Percentiles rank a stretch among this genome's conserved stretches.
These are phyloP conservation scores for Sturmia bella DNA, from an alignment of 2,888 invertebrate species.

Conservation along the genomic window DNA sequence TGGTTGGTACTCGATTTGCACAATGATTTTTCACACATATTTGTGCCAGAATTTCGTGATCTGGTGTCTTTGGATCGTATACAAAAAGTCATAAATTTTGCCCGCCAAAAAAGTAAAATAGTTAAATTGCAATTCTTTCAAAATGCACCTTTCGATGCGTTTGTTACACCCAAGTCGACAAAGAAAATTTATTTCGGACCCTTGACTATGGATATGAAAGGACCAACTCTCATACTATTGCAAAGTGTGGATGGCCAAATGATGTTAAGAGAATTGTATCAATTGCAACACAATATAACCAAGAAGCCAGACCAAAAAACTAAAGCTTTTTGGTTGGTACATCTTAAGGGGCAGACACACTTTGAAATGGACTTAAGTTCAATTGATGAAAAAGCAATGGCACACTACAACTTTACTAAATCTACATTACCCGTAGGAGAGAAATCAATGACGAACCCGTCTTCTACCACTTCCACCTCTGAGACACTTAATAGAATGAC, in stretches of 20 bases:
- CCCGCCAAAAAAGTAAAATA: slow-evolving; percentile 75
- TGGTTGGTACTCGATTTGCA: slow-evolving; percentile 80
- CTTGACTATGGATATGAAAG: slow-evolving; percentile 73
- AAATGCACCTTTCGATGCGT: slow-evolving; percentile 78
- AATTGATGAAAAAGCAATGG: neutral
- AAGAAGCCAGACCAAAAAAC: slow-evolving; percentile 72
- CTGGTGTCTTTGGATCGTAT: slow-evolving; percentile 79
- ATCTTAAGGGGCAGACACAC: slow-evolving; percentile 75
- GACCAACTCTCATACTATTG: slow-evolving; percentile 77
- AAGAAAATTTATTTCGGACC: slow-evolving; percentile 81
- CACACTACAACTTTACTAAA: neutral
- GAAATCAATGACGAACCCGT: neutral
- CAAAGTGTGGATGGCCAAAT: slow-evolving; percentile 80
- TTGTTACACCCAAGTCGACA: slow-evolving; percentile 76
- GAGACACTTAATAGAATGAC: neutral
- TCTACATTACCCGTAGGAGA: neutral
- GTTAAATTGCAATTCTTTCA: slow-evolving; percentile 79
- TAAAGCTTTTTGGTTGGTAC: slow-evolving; percentile 79
- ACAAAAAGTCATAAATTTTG: slow-evolving; percentile 77
- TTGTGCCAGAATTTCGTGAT: slow-evolving; percentile 79
- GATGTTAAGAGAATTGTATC: slow-evolving; percentile 80
- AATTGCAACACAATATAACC: slow-evolving; percentile 75
- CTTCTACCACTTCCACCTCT: neutral
- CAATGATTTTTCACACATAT: slow-evolving; percentile 81
- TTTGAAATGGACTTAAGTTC: slow-evolving; percentile 73